Evolutionary conservation across 1,140 invertebrate genomes (phyloP).

Genomic region (Daktulosphaira vitifoliae): DNA sequence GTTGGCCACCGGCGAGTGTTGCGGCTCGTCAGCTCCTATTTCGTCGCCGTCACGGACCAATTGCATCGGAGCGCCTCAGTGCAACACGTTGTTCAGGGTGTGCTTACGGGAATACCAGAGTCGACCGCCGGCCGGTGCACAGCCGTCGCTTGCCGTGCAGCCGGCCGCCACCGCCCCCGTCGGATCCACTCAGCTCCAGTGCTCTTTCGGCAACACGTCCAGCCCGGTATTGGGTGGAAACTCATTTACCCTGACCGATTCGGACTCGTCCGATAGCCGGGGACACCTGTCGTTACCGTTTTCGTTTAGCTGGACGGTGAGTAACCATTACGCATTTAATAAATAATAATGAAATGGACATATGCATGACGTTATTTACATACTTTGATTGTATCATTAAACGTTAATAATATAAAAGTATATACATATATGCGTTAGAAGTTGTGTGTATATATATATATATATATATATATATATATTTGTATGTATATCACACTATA

Average conservation of each 20-base stretch:
- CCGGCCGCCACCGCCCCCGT: neutral
- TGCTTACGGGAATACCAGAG: conserved; percentile 52
- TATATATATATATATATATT: no score
- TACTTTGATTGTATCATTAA: no score
- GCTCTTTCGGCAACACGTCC: conserved; percentile 80
- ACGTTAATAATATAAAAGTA: no score
- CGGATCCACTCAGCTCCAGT: conserved; percentile 50
- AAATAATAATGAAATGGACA: no score
- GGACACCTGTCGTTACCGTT: conserved; percentile 68
- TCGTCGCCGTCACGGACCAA: conserved; percentile 61
- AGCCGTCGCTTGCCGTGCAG: conserved; percentile 45
- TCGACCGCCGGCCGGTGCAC: conserved; percentile 41
- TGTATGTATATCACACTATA: no score
- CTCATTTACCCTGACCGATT: conserved; percentile 75
- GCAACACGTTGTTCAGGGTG: conserved; percentile 74
- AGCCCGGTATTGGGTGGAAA: conserved; percentile 75
- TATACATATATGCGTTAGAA: no score
- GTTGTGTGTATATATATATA: no score
- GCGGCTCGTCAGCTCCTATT: conserved; percentile 50
- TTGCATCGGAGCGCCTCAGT: conserved; percentile 50
- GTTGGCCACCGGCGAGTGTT: conserved; percentile 69
- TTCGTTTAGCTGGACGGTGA: conserved; percentile 84
- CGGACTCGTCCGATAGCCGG: conserved; percentile 46
- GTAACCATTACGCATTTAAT: conserved; percentile 44
- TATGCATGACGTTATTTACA: no score